Evolutionary conservation across 2,113 vertebrate genomes (phyloP).

Genomic region (Neomonachus schauinslandi): DNA sequence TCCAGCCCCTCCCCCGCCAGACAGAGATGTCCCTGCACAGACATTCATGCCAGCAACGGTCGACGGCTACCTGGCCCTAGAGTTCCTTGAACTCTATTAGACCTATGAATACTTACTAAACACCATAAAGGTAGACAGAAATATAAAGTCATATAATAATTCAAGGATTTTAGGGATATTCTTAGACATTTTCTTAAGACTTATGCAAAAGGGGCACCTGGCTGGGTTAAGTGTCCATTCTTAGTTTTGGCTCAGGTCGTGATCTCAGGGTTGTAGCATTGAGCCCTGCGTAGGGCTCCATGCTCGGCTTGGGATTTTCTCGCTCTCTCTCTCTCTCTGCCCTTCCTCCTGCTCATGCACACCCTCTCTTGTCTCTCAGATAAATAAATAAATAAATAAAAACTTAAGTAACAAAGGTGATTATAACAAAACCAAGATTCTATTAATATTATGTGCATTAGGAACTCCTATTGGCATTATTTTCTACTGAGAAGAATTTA

Average conservation of each 20-base stretch:
- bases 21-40: fast-evolving
- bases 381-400: neutral
- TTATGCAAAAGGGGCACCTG: neutral
- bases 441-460: neutral
- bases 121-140: neutral
- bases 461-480: neutral
- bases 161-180: neutral
- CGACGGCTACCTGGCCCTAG: fast-evolving
- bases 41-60: neutral
- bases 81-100: neutral
- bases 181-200: neutral
- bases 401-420: neutral
- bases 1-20: too few species aligned
- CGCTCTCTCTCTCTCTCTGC: neutral
- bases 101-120: neutral
- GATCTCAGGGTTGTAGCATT: neutral
- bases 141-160: neutral
- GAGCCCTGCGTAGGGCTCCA: neutral
- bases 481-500: conserved; percentile 3
- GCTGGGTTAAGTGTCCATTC: neutral
- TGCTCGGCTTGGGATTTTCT: neutral
- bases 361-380: neutral
- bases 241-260: neutral
- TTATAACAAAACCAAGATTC: neutral
- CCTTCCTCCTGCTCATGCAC: neutral